Evolutionary conservation across 2,113 vertebrate species (phyloP).

Genomic region (Psilopogon haemacephalus): DNA sequence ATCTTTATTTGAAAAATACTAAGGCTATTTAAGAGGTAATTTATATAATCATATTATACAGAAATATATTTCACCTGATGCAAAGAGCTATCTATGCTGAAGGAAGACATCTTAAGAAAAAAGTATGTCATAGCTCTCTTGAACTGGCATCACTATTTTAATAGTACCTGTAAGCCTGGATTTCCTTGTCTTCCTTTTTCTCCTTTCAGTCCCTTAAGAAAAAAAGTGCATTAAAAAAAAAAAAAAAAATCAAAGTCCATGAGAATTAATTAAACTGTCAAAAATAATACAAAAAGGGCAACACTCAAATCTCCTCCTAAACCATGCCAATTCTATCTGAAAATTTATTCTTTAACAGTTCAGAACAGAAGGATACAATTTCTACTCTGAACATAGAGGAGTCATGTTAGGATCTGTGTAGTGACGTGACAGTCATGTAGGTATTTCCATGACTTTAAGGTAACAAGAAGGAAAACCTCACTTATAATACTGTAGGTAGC

Average conservation of each 20-base stretch:
- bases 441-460: background rate
- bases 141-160: background rate
- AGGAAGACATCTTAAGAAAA: background rate
- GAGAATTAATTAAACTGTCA: background rate
- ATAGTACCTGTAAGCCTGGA: slow-evolving; percentile 82
- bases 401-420: background rate
- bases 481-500: background rate
- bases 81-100: background rate
- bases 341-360: background rate
- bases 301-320: background rate
- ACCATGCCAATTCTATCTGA: background rate
- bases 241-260: background rate
- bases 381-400: background rate
- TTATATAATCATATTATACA: background rate
- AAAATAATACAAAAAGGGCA: background rate
- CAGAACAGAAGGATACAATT: background rate
- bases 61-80: background rate
- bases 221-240: slow-evolving; percentile 24
- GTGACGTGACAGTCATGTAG: background rate
- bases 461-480: background rate
- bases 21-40: background rate
- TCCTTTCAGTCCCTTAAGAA: slow-evolving; percentile 80
- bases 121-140: background rate
- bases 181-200: slow-evolving; percentile 84
- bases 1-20: background rate